Conservation (phyloP, 2,888 invertebrate genomes). For the Trachelus tabidus region DNA sequence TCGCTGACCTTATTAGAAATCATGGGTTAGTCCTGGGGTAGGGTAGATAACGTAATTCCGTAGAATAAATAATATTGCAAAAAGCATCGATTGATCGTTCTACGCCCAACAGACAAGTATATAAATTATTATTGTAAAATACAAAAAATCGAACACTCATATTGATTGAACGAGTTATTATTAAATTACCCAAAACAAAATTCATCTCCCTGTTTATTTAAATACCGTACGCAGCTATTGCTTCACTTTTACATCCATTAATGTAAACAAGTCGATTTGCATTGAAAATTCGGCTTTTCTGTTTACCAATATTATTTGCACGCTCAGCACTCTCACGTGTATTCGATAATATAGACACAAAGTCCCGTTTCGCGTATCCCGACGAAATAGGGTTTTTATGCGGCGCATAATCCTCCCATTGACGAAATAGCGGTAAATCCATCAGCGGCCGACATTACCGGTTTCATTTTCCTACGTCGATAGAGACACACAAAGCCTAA, state of each 20-base stretch:
- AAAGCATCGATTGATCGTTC: neutral
- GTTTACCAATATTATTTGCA: neutral
- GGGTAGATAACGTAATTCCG: neutral
- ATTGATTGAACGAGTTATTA: neutral
- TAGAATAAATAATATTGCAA: neutral
- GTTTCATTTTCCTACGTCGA: constrained; percentile 59
- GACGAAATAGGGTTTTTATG: constrained; percentile 63
- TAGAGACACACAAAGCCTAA: constrained; percentile 52
- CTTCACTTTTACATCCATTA: neutral
- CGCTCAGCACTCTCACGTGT: neutral
- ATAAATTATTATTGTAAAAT: constrained; percentile 11
- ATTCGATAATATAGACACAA: neutral
- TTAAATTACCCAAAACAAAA: neutral
- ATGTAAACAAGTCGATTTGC: neutral
- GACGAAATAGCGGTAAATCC: constrained; percentile 57
- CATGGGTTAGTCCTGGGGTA: neutral
- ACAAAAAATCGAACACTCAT: neutral
- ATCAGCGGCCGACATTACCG: constrained; percentile 62
- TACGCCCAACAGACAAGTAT: neutral
- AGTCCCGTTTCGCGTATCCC: constrained; percentile 20
- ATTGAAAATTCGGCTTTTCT: neutral
- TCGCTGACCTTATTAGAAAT: neutral
- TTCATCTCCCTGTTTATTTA: neutral
- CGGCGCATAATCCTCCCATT: constrained; percentile 63
- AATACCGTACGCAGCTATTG: neutral